Evolutionary conservation across 2,797 vertebrate species (phyloP).

Genomic region (Hapalemur alaotrensis): DNA sequence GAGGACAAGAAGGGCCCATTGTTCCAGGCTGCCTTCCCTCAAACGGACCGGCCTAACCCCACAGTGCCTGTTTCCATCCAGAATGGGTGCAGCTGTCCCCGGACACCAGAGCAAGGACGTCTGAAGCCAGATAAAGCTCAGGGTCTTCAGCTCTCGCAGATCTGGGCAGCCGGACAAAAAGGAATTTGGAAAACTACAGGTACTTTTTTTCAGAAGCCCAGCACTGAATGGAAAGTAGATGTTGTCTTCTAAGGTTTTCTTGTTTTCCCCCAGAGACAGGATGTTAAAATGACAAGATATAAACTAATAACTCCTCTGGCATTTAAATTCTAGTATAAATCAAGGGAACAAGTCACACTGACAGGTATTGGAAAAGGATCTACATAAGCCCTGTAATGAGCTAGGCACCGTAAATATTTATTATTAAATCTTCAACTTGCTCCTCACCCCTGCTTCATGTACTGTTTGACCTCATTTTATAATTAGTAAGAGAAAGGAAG

Average conservation of each 20-base stretch:
- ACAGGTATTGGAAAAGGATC: slow-evolving; percentile 33
- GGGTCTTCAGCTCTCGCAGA: not conserved
- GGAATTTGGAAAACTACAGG: not conserved
- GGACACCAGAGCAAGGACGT: not conserved
- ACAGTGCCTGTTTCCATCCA: slow-evolving; percentile 1
- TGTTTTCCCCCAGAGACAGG: not conserved
- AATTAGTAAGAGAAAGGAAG: slow-evolving; percentile 43
- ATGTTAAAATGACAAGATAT: slow-evolving; percentile 15
- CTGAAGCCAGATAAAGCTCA: not conserved
- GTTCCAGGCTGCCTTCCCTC: slow-evolving; percentile 45
- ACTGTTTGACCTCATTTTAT: slow-evolving; percentile 54
- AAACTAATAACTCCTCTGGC: not conserved
- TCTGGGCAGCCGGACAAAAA: not conserved
- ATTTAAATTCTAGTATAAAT: slow-evolving; percentile 55
- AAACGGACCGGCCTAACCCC: slow-evolving; percentile 13
- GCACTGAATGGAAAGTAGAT: not conserved
- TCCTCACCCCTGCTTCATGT: not conserved
- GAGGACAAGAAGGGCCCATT: slow-evolving; percentile 67
- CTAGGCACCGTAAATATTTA: slow-evolving; percentile 42
- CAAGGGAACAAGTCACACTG: slow-evolving; percentile 36
- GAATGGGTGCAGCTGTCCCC: not conserved
- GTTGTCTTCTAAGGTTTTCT: not conserved
- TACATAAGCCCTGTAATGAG: not conserved
- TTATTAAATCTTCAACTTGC: slow-evolving; percentile 31
- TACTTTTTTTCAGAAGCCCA: not conserved